Conservation (phyloP, 2,797 vertebrate species). For the Percopsis omiscomaycus region DNA sequence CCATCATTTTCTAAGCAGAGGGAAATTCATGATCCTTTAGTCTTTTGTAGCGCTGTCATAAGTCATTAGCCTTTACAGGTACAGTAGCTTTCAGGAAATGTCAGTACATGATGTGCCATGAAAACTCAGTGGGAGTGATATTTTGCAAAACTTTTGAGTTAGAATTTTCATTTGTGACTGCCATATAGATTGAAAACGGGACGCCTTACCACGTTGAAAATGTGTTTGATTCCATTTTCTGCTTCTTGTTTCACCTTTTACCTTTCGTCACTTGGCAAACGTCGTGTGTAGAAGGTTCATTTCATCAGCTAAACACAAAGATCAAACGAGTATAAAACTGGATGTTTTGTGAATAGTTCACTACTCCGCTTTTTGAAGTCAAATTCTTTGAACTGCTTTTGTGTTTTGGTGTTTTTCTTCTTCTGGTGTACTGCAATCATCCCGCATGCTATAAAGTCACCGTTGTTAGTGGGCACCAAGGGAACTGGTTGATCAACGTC, state of each 20-base stretch:
- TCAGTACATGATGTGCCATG: constrained; percentile 45
- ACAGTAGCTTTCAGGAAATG: constrained; percentile 47
- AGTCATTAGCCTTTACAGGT: constrained; percentile 53
- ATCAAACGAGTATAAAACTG: constrained; percentile 65
- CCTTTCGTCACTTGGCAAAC: constrained; percentile 74
- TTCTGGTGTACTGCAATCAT: constrained; percentile 46
- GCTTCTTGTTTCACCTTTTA: constrained; percentile 71
- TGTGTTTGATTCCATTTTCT: constrained; percentile 35
- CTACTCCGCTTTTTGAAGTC: constrained; percentile 49
- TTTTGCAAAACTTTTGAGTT: constrained; percentile 56
- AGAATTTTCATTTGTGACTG: constrained; percentile 66
- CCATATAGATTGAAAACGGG: constrained; percentile 66
- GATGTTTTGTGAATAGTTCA: constrained; percentile 69
- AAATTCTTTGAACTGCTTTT: constrained; percentile 68
- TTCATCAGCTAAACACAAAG: constrained; percentile 67
- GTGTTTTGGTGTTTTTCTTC: constrained; percentile 30
- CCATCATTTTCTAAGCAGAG: constrained; percentile 71
- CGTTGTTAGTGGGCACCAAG: constrained; percentile 55
- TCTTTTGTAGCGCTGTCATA: constrained; percentile 61
- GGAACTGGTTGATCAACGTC: constrained; percentile 63
- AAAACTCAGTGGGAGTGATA: too few species aligned
- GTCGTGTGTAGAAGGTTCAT: constrained; percentile 67
- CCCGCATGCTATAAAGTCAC: constrained; percentile 55
- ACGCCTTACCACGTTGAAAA: constrained; percentile 46
- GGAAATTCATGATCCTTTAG: constrained; percentile 68